Conservation (phyloP, 2,888 invertebrate species). For the Diadegma fenestrale region DNA sequence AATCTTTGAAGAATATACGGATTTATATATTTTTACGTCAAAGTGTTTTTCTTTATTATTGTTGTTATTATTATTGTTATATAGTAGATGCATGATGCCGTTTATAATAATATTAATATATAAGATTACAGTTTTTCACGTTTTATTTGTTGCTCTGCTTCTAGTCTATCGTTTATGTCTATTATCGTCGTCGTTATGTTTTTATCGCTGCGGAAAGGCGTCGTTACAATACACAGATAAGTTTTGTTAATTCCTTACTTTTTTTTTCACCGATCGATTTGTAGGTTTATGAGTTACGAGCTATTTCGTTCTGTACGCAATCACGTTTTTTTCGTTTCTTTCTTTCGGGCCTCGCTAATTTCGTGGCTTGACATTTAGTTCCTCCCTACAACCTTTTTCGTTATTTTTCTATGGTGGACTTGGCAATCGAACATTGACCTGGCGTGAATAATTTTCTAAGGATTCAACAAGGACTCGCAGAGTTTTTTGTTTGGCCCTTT, state of each 20-base stretch:
- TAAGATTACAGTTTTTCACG: slow-evolving; percentile 72
- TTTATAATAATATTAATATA: slow-evolving; percentile 67
- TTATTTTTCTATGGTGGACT: slow-evolving; percentile 22
- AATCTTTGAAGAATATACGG: slow-evolving; percentile 65
- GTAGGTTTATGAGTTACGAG: slow-evolving; percentile 26
- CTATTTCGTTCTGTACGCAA: slow-evolving; percentile 60
- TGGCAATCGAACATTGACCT: slow-evolving; percentile 69
- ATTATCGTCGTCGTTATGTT: slow-evolving; percentile 63
- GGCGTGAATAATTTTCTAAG: slow-evolving; percentile 60
- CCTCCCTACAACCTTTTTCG: slow-evolving; percentile 53
- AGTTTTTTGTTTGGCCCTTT: slow-evolving; percentile 7
- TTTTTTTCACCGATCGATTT: slow-evolving; percentile 30
- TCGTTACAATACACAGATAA: slow-evolving; percentile 46
- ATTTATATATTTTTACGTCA: slow-evolving; percentile 52
- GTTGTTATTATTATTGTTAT: slow-evolving; percentile 39
- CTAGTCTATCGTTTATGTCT: not conserved
- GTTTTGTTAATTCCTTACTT: slow-evolving; percentile 38
- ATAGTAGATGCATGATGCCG: slow-evolving; percentile 42
- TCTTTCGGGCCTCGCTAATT: slow-evolving; percentile 66
- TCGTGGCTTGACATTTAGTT: slow-evolving; percentile 66
- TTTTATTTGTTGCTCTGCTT: slow-evolving; percentile 31
- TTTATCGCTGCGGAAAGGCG: slow-evolving; percentile 36
- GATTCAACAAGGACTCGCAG: slow-evolving; percentile 29
- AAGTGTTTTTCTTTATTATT: not conserved
- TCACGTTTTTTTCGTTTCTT: slow-evolving; percentile 14